Conservation (phyloP, 2,888 invertebrate genomes). For the Drosophila paranaensis region DNA sequence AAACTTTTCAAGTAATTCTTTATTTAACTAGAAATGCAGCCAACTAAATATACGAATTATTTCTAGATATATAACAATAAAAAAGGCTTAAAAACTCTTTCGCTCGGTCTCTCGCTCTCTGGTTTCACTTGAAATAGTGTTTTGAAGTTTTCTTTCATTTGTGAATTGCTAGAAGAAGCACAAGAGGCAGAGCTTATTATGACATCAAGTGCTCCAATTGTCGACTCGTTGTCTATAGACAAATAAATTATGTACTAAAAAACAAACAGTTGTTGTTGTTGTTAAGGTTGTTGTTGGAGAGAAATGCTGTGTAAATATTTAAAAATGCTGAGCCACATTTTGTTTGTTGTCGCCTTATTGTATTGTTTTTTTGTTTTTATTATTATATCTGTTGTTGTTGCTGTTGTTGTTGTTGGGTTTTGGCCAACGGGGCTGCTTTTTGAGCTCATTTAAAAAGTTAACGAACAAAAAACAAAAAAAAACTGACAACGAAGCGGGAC, state of each 20-base stretch:
- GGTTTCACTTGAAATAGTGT: not conserved
- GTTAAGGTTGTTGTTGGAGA: conserved; percentile 42
- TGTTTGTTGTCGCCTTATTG: conserved; percentile 53
- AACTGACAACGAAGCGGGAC: conserved; percentile 27
- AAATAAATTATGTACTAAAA: conserved; percentile 64
- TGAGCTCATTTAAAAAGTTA: conserved; percentile 65
- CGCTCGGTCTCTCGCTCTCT: not conserved
- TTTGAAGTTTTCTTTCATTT: not conserved
- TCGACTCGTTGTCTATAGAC: conserved; percentile 58
- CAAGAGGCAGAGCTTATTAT: conserved; percentile 39
- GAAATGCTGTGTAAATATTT: conserved; percentile 84
- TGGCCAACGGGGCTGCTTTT: conserved; percentile 61
- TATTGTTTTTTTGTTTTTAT: conserved; percentile 43
- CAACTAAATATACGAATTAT: not conserved
- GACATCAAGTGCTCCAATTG: conserved; percentile 69
- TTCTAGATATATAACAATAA: not conserved
- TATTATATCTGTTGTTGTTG: conserved; percentile 24
- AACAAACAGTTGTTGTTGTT: conserved; percentile 39
- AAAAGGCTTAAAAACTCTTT: not conserved
- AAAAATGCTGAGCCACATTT: conserved; percentile 77
- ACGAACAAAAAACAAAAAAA: conserved; percentile 27
- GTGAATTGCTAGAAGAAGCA: not conserved
- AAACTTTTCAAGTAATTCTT: too few relatives aligned
- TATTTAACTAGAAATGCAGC: too few relatives aligned
- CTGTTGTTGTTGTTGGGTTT: conserved; percentile 33